Evolutionary conservation across 2,113 vertebrate species (phyloP), one percentile per base, ranked within the genome.

Genomic region (Nipponia nippon): DNA sequence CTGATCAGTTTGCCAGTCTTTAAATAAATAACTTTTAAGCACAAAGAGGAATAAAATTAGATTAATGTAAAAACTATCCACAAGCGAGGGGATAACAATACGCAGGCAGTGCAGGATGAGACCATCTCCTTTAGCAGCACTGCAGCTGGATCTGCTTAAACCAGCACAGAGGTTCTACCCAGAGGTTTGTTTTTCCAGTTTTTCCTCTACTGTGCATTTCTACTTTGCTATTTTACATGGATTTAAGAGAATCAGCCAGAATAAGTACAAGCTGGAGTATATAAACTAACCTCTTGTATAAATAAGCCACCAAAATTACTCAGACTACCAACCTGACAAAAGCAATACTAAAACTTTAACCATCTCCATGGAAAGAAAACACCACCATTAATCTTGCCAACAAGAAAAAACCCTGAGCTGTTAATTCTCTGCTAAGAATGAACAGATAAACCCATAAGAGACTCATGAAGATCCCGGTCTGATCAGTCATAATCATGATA

Each of bases 241-340:
- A 77, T 80, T 87, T 83, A 86, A 67, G 34, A 87, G 63, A 87
- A 78, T 2, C 42, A 82, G 61, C 8, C 80, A 87, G 50, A 69
- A 4, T 26, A 93, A 84, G 44, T 82, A 81, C 40, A 93, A 95
- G 20, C 36, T 46, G 36, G 53, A 69, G 34, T 36, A 83, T 10
- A 77, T 44, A 90, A 94, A 94, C n/a, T n/a, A 72, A 73, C 26
- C 76, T 72, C 38, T 79, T 89, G 59, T 71, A 89, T 70, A 96
- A 96, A 96, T 87, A 92, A 84, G 38, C 56, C 66, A 63, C 55
- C 34, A 82, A 58, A 93, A 91, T 78, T 75, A 87, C 65, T 67
- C 55, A 75, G 32, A 47, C 65, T 84, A 67, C 59, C 12, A 13
- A 40, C 26, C 18, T 36, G 87, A 93, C 56, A 79, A 50, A 88